These are phyloP conservation scores for Poecilobothrus nobilitatus DNA, from an alignment of 2,888 invertebrate species.

Conservation along the genomic window DNA sequence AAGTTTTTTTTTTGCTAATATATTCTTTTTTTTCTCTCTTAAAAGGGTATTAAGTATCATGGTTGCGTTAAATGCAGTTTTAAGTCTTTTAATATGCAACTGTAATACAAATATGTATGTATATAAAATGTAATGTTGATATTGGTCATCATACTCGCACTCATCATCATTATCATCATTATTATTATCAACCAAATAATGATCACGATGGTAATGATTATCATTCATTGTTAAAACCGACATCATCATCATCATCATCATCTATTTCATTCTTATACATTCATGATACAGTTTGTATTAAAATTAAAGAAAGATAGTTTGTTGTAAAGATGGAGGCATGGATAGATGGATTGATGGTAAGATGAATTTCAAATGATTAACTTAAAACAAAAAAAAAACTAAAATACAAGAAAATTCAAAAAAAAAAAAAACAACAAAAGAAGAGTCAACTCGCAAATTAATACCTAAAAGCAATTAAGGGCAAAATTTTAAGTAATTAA, in stretches of 20 bases:
- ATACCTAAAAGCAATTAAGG: conserved; percentile 6
- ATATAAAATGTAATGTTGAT: not conserved
- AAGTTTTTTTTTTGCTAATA: not conserved
- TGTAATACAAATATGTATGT: conserved; percentile 6
- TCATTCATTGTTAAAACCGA: not conserved
- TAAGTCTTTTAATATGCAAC: conserved; percentile 1
- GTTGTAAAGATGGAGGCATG: not conserved
- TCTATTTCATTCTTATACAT: too few relatives aligned
- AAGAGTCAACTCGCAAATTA: not conserved
- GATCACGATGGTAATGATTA: not conserved
- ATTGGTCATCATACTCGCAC: not conserved
- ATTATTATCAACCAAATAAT: not conserved
- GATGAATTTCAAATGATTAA: not conserved
- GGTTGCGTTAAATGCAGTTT: conserved; percentile 6
- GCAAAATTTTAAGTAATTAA: conserved; percentile 6
- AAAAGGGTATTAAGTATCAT: conserved; percentile 5
- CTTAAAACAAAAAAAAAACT: not conserved
- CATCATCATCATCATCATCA: not conserved
- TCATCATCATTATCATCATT: not conserved
- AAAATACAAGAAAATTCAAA: not conserved
- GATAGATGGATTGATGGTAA: not conserved
- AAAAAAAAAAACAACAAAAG: not conserved
- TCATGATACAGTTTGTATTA: too few relatives aligned
- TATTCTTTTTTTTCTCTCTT: not conserved
- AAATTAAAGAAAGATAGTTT: too few relatives aligned